These are phyloP conservation scores for Corvus hawaiiensis DNA, from an alignment of 2,113 vertebrate genomes.

Conservation along the genomic window DNA sequence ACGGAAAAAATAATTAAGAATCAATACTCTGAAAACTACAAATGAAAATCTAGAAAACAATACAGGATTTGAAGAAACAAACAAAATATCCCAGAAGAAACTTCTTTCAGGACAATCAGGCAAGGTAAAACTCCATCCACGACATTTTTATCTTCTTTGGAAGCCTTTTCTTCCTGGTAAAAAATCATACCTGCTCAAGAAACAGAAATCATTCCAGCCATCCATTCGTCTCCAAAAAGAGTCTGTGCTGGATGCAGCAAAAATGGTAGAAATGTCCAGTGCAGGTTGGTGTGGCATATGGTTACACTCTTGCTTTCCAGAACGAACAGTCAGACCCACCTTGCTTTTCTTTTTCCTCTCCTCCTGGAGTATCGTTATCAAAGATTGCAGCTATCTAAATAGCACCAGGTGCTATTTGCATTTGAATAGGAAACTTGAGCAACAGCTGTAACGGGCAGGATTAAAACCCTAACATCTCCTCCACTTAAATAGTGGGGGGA, in stretches of 20 bases:
- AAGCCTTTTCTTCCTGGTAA: background rate
- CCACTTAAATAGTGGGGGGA: background rate
- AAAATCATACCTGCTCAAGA: background rate
- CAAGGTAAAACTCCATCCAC: background rate
- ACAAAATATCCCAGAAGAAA: background rate
- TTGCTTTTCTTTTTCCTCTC: background rate
- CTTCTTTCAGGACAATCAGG: background rate
- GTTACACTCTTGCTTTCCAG: background rate
- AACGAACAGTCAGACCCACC: constrained; percentile 5
- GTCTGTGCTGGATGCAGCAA: background rate
- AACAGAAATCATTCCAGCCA: background rate
- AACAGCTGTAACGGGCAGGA: constrained; percentile 15
- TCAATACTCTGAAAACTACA: background rate
- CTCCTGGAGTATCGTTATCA: constrained; percentile 28
- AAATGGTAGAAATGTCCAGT: background rate
- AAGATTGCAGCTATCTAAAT: constrained; percentile 36
- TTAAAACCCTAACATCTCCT: constrained; percentile 36
- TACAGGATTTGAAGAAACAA: background rate
- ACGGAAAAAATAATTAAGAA: background rate
- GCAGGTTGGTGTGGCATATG: background rate
- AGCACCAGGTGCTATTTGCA: constrained; percentile 57
- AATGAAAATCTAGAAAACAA: background rate
- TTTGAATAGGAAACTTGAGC: constrained; percentile 49
- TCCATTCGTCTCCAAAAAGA: background rate
- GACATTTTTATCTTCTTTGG: background rate